Evolutionary conservation across 2,888 invertebrate species (phyloP).

Genomic region (Dyspetes luteomarginatus): DNA sequence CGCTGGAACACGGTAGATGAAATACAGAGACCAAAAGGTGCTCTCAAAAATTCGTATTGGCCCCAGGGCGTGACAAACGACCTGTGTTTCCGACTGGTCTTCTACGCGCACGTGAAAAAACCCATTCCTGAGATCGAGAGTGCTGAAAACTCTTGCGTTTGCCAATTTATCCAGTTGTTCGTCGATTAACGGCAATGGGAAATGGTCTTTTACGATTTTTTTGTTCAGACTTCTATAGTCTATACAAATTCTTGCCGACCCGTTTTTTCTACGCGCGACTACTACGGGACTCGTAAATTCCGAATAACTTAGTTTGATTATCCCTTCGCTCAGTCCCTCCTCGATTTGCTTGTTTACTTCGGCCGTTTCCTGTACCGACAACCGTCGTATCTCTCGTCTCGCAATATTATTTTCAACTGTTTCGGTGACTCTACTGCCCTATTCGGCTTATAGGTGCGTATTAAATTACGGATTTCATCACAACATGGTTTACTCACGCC

Average conservation of each 20-base stretch:
- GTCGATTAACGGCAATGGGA: constrained; percentile 72
- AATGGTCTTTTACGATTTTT: constrained; percentile 71
- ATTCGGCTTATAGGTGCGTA: neutral
- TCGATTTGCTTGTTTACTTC: constrained; percentile 27
- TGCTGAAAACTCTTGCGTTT: constrained; percentile 22
- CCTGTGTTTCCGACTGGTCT: no score
- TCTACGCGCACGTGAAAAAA: no score
- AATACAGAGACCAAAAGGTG: no score
- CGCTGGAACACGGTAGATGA: no score
- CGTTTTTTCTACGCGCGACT: constrained; percentile 45
- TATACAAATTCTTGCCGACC: constrained; percentile 49
- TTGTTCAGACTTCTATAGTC: constrained; percentile 72
- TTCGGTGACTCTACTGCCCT: constrained; percentile 15
- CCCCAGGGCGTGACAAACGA: no score
- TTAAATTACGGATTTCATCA: neutral
- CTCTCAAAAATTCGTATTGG: no score
- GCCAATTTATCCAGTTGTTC: constrained; percentile 42
- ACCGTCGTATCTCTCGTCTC: constrained; percentile 27
- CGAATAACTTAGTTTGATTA: neutral
- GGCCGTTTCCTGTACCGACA: constrained; percentile 4
- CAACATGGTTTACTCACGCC: neutral
- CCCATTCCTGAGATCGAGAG: no score
- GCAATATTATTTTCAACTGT: constrained; percentile 31
- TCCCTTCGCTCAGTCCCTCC: neutral
- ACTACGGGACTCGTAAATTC: constrained; percentile 37